Evolutionary conservation across 53 echinoderm and acorn worm species (phyloP), one percentile per base, ranked within the genome.

Genomic region (Zoroaster sp.): DNA sequence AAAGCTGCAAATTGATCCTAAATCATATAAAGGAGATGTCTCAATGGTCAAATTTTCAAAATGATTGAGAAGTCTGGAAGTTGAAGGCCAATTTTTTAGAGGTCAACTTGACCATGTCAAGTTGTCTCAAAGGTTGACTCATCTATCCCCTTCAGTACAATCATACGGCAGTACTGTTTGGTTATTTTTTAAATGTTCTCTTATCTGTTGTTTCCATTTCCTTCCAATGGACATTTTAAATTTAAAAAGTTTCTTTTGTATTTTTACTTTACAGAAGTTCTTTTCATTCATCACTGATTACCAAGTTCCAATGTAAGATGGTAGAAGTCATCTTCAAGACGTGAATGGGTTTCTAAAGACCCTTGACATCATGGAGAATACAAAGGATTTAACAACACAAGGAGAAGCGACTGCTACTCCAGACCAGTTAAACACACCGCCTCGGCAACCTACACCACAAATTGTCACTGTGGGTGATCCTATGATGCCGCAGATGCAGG

Each of bases 401-500:
- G 41, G 25, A 28, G 67, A 38, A 28, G 33, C 42, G 18, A 11
- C 46, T 32, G n/a, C 21, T 46, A 33, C 45, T 51, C 35, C 45
- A 47, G 42, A 31, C 67, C 45, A 66, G 33, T 39, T 32, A 2
- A 66, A 41, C 66, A 68, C 81, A 2, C 67, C 81, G 8, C 81
- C 81, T 41, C 81, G 65, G 28, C 28, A 10, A 23, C 23, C 28
- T 28, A n/a, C n/a, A n/a, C n/a, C n/a, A n/a, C 63, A 59, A 23
- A 43, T 67, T 30, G 66, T 67, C 66, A 32, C 81, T 30, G 17
- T 63, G 2, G 52, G 53, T 35, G 55, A 40, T 54, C 78, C 78
- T 3, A 55, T 35, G 55, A 78, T 55, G 63, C 59, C 78, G 4
- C 78, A 78, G 36, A 55, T 78, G 78, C 78, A 78, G 37, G 35